Percentiles rank a stretch among this genome's conserved stretches.
Evolutionary conservation across 2,113 vertebrate genomes (phyloP).

Genomic region (Baryphthengus martii): DNA sequence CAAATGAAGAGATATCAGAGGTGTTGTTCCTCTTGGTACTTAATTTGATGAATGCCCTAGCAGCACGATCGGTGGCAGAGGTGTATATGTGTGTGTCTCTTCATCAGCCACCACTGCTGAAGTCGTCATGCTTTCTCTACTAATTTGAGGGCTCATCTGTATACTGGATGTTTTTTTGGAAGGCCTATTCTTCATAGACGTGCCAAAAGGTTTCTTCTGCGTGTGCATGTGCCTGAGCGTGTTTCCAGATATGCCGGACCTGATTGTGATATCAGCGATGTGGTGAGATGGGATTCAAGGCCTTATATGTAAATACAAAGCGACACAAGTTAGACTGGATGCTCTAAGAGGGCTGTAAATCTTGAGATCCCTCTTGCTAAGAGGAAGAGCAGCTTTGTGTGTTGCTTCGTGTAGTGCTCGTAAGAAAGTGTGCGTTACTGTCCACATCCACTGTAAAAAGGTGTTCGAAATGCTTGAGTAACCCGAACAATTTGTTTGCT

Average conservation of each 20-base stretch:
- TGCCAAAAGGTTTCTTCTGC: conserved; percentile 56
- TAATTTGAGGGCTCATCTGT: conserved; percentile 93
- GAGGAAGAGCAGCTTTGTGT: neutral
- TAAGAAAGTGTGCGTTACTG: neutral
- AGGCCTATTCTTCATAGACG: conserved; percentile 79
- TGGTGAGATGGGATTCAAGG: neutral
- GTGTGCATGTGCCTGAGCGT: conserved; percentile 47
- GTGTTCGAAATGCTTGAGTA: neutral
- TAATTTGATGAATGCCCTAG: conserved; percentile 96
- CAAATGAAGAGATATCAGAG: conserved; percentile 97
- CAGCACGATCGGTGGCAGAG: conserved; percentile 79
- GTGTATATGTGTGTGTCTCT: conserved; percentile 78
- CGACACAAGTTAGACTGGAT: neutral
- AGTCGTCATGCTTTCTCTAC: conserved; percentile 75
- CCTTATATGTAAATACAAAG: neutral
- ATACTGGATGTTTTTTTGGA: conserved; percentile 74
- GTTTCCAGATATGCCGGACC: conserved; percentile 41
- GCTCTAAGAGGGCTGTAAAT: conserved; percentile 47
- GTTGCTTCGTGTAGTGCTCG: neutral
- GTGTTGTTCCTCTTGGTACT: conserved; percentile 89
- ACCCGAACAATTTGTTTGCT: neutral
- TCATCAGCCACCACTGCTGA: conserved; percentile 75
- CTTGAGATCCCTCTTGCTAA: conserved; percentile 80
- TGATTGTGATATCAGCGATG: neutral
- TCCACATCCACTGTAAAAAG: neutral